phyloP scores from a whole-genome alignment of 2,797 vertebrate genomes.

The Eleutherodactylus coqui region DNA sequence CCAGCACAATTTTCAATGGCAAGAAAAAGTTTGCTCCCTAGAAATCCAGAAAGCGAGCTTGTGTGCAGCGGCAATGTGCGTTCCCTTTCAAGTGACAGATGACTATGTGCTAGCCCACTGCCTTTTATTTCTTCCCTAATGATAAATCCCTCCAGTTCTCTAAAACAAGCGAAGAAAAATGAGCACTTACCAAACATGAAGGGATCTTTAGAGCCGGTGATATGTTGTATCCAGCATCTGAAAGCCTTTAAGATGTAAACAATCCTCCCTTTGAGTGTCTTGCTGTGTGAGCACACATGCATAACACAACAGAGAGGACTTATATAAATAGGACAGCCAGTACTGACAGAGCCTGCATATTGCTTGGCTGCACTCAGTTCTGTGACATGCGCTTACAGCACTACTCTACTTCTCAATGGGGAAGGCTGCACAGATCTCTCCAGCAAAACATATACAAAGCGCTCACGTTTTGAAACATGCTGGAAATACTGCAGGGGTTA shows the following conservation, averaged over 20 bases:
- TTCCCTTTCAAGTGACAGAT: conserved; percentile 36
- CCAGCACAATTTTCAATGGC: background rate
- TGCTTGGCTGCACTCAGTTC: background rate
- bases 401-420: background rate
- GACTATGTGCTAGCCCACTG: conserved; percentile 20
- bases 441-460: background rate
- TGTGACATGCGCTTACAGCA: conserved; percentile 27
- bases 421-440: accelerated
- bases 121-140: conserved; percentile 54
- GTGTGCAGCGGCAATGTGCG: background rate
- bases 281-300: background rate
- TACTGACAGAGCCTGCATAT: background rate
- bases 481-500: conserved; percentile 18
- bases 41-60: conserved; percentile 24
- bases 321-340: conserved; percentile 49
- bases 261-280: background rate
- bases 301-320: background rate
- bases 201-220: background rate
- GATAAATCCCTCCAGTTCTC: conserved; percentile 58
- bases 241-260: conserved; percentile 29
- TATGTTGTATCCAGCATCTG: background rate
- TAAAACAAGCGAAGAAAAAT: conserved; percentile 40
- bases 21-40: conserved; percentile 22
- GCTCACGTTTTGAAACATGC: conserved; percentile 12
- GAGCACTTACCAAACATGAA: conserved; percentile 25